Evolutionary conservation across 2,113 vertebrate genomes (phyloP), one percentile per base, ranked within the genome.

Genomic region (Pachypanchax playfairii): DNA sequence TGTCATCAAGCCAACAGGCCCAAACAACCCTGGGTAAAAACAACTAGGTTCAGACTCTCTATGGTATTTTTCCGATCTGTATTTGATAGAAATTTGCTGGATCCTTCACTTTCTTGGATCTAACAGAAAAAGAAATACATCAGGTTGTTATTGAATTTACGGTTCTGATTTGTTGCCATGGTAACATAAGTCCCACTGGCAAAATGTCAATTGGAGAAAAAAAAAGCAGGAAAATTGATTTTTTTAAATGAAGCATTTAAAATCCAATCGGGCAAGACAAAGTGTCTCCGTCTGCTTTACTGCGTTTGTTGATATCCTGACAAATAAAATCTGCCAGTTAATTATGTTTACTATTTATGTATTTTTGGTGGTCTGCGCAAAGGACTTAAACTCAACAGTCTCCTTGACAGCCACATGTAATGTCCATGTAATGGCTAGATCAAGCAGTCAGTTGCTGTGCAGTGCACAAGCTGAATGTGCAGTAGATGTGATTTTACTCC

Each of bases 11-110:
- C 51, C 62, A 50, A 51, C 4, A 1, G 50, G 48, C 50, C 42
- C 58, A 74, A 64, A 68, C 69, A 66, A 61, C 70, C n/a, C 13
- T 39, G 31, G 31, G 28, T 72, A 44, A 31, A 61, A 49, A n/a
- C n/a, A 64, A 65, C 49, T 31, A 39, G 18, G 8, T 47, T 62
- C n/a, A 12, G 6, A 9, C 4, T 56, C 12, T 71, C 13, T 29
- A 25, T 43, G 20, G 41, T 55, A 50, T 75, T 64, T 57, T 28
- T 61, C 26, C 42, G 43, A 17, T 8, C 2, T 10, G 18, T 20
- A 5, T 29, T 38, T 52, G 51, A 77, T 62, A 59, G 9, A 75
- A 55, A 63, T 35, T n/a, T 35, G n/a, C 65, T 52, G 42, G 44
- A 44, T 2, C 52, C 36, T 44, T 12, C 26, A 33, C 22, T 50